A percentile compares a stretch with the other conserved stretches of the same genome.
These are phyloP conservation scores for Drosophila sordidula DNA, from an alignment of 2,888 invertebrate species.

Conservation along the genomic window DNA sequence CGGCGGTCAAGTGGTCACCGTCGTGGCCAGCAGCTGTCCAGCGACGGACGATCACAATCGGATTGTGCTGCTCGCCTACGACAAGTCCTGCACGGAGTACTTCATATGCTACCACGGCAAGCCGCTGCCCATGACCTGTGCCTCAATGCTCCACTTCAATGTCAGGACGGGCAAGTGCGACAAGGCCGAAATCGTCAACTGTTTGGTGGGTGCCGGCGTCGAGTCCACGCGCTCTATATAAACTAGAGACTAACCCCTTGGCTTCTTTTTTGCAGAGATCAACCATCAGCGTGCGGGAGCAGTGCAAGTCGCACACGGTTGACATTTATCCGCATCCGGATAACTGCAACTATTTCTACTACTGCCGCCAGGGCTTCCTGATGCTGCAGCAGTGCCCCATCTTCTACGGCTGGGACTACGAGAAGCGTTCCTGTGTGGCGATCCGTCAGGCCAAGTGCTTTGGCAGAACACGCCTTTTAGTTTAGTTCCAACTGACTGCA, in stretches of 20 bases:
- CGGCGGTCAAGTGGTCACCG: constrained; percentile 3
- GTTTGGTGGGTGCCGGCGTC: constrained; percentile 62
- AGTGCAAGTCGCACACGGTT: constrained; percentile 67
- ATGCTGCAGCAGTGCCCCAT: constrained; percentile 83
- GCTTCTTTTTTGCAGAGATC: constrained; percentile 45
- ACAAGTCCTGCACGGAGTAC: constrained; percentile 78
- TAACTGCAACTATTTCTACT: constrained; percentile 83
- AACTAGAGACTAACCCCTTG: too few relatives aligned
- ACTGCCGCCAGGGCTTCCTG: constrained; percentile 78
- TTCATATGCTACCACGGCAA: constrained; percentile 78
- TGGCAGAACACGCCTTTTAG: constrained; percentile 14
- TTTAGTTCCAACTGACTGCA: background rate
- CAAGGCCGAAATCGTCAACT: constrained; percentile 75
- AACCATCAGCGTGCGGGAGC: constrained; percentile 62
- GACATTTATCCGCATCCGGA: constrained; percentile 80
- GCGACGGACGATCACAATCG: constrained; percentile 60
- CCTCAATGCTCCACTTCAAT: constrained; percentile 79
- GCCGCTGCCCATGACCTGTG: constrained; percentile 76
- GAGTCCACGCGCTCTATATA: too few relatives aligned
- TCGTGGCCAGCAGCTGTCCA: constrained; percentile 67
- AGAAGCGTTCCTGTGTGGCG: constrained; percentile 70
- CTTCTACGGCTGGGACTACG: constrained; percentile 81
- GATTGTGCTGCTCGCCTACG: constrained; percentile 70
- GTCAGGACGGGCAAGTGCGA: constrained; percentile 74
- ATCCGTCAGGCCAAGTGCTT: constrained; percentile 68